Percentiles rank a stretch among this genome's conserved stretches.
Evolutionary conservation across 2,888 invertebrate genomes (phyloP).

Genomic region (Rhamnusium bicolor): DNA sequence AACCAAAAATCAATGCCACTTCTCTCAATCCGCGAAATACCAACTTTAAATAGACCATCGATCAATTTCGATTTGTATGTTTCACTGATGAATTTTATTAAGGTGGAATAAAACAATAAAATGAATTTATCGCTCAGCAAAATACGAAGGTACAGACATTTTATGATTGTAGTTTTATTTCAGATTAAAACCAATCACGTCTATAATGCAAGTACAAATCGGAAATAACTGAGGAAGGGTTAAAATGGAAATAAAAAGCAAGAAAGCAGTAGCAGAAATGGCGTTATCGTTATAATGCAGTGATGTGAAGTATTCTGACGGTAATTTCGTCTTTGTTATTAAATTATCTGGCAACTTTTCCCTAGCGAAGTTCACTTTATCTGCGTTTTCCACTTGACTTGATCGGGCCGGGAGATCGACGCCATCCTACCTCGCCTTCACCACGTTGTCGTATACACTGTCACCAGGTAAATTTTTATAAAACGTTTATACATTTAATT

Average conservation of each 20-base stretch:
- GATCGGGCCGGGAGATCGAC: slow-evolving; percentile 22
- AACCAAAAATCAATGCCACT: too few relatives aligned
- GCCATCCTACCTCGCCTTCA: slow-evolving; percentile 3
- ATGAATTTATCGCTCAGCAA: neutral
- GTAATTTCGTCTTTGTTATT: slow-evolving; percentile 71
- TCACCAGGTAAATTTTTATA: neutral
- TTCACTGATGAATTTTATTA: neutral
- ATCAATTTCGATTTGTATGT: neutral
- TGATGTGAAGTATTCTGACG: slow-evolving; percentile 68
- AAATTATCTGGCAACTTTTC: slow-evolving; percentile 72
- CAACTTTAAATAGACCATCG: too few relatives aligned
- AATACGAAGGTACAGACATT: slow-evolving; percentile 5
- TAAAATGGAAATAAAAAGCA: slow-evolving; percentile 38
- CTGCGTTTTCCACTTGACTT: slow-evolving; percentile 68
- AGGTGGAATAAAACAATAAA: neutral
- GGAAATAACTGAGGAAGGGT: slow-evolving; percentile 21
- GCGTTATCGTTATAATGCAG: slow-evolving; percentile 69
- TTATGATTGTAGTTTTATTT: slow-evolving; percentile 8
- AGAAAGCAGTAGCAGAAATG: slow-evolving; percentile 50
- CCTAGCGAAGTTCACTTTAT: slow-evolving; percentile 70
- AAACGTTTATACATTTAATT: neutral
- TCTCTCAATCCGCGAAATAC: too few relatives aligned
- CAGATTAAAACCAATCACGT: slow-evolving; percentile 32
- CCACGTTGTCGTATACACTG: neutral
- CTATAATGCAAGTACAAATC: slow-evolving; percentile 39